Evolutionary conservation across 2,113 vertebrate genomes (phyloP).

Genomic region (Notiomystis cincta): DNA sequence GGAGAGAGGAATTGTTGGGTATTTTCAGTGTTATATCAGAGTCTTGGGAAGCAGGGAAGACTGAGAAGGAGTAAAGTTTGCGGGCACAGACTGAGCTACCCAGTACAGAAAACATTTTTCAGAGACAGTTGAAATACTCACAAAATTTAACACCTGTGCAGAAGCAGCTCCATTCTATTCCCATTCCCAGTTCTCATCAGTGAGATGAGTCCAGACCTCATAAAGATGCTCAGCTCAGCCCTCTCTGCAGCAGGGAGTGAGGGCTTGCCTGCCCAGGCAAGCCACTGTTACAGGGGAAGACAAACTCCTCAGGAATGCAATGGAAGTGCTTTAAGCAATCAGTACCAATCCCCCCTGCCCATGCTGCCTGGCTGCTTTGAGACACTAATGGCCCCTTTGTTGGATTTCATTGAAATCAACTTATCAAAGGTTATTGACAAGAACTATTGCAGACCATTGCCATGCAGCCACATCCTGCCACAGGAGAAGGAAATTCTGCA

Average conservation of each 20-base stretch:
- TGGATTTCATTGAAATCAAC: background rate
- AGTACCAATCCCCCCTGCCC: background rate
- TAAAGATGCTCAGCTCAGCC: background rate
- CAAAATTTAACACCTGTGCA: background rate
- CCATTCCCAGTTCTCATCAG: background rate
- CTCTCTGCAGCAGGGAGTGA: background rate
- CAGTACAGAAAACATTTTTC: background rate
- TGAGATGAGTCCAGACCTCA: background rate
- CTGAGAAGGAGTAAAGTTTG: background rate
- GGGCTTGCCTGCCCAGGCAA: background rate
- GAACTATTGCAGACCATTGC: background rate
- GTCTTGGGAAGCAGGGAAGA: background rate
- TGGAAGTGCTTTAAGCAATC: background rate
- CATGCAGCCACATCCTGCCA: background rate
- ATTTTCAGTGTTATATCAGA: background rate
- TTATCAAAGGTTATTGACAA: background rate
- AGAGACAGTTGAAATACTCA: background rate
- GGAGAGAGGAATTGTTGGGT: background rate
- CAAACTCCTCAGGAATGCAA: background rate
- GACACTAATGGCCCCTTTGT: background rate
- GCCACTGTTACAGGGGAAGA: background rate
- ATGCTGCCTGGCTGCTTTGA: background rate
- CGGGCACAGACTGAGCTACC: background rate
- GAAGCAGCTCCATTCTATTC: background rate
- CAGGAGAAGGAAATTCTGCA: background rate